Evolutionary conservation across 2,797 vertebrate genomes (phyloP).

Genomic region (Coregonus sp.): DNA sequence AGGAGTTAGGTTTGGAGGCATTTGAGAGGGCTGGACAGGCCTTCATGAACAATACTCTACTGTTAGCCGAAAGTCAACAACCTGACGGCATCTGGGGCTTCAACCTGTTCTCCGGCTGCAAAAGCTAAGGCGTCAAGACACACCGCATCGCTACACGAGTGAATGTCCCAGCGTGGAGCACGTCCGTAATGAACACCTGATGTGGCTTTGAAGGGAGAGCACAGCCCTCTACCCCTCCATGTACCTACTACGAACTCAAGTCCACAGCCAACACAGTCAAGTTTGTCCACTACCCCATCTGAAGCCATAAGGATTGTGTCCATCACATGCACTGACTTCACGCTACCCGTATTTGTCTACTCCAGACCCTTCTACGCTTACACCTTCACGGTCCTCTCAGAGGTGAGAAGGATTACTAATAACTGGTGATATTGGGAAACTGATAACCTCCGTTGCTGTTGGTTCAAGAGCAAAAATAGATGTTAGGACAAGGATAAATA

Average conservation of each 20-base stretch:
- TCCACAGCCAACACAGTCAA: slow-evolving; percentile 85
- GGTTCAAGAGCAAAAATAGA: background rate
- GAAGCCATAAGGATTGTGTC: slow-evolving; percentile 88
- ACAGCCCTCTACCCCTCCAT: slow-evolving; percentile 87
- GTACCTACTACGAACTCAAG: slow-evolving; percentile 85
- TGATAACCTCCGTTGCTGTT: background rate
- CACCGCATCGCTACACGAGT: slow-evolving; percentile 81
- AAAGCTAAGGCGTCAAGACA: slow-evolving; percentile 89
- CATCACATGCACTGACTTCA: slow-evolving; percentile 77
- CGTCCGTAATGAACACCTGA: slow-evolving; percentile 82
- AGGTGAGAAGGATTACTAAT: slow-evolving; percentile 70
- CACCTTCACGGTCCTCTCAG: slow-evolving; percentile 83
- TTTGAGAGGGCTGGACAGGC: slow-evolving; percentile 83
- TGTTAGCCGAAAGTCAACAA: slow-evolving; percentile 78
- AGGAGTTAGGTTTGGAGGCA: slow-evolving; percentile 64
- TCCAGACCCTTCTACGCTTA: slow-evolving; percentile 90
- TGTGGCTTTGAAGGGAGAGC: slow-evolving; percentile 89
- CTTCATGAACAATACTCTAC: slow-evolving; percentile 87
- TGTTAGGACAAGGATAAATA: background rate
- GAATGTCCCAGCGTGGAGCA: slow-evolving; percentile 86
- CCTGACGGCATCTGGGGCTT: slow-evolving; percentile 86
- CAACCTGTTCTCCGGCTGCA: slow-evolving; percentile 91
- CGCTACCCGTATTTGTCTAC: slow-evolving; percentile 87
- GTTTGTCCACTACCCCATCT: slow-evolving; percentile 87
- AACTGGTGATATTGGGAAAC: background rate